A percentile compares a stretch with the other conserved stretches of the same genome.
Conservation (phyloP, 2,888 invertebrate genomes). For the Coelinius sp. region DNA sequence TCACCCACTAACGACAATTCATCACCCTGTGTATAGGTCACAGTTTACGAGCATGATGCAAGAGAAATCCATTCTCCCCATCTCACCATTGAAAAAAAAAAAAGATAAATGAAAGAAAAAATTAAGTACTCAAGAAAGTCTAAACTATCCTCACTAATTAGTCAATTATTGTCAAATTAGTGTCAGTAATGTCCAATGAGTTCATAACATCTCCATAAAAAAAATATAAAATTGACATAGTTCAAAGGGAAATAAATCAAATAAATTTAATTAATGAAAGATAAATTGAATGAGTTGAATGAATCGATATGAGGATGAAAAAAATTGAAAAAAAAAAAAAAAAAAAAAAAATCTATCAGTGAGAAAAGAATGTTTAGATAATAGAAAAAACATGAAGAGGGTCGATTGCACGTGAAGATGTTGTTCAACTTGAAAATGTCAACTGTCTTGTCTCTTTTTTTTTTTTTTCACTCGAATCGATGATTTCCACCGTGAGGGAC, state of each 20-base stretch:
- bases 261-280: background rate
- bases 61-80: slow-evolving; percentile 2
- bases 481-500: background rate
- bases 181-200: background rate
- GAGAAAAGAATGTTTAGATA: background rate
- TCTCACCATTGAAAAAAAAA: background rate
- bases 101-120: background rate
- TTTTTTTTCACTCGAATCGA: background rate
- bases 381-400: background rate
- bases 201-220: background rate
- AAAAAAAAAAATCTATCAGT: background rate
- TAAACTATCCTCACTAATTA: background rate
- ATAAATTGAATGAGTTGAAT: too few relatives aligned
- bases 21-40: slow-evolving; percentile 17
- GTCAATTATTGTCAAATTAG: background rate
- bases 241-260: background rate
- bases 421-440: background rate
- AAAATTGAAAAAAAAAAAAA: background rate
- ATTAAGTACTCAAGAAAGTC: background rate
- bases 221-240: background rate
- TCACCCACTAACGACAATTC: slow-evolving; percentile 14
- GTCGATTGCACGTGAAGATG: background rate
- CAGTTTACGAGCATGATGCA: slow-evolving; percentile 1
- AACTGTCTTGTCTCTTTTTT: background rate
- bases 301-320: background rate